Evolutionary conservation across 1,140 invertebrate species (phyloP).

Genomic region (Pachyrhynchus sulphureomaculatus): DNA sequence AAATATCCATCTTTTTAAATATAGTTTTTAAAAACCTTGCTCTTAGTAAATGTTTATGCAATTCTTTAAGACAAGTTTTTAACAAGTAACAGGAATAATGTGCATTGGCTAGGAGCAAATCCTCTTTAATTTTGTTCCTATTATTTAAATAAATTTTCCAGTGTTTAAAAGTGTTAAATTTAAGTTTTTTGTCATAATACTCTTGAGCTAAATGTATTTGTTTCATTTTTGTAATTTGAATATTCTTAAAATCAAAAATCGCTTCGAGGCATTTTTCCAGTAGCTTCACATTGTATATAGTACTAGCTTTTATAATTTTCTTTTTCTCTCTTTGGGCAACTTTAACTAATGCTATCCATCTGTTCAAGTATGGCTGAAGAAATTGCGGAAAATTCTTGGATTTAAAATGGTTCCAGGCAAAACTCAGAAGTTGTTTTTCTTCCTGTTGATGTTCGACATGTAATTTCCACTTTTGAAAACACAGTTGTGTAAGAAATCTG

Average conservation of each 20-base stretch:
- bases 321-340: background rate
- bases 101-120: constrained; percentile 4
- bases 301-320: background rate
- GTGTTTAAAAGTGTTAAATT: constrained; percentile 21
- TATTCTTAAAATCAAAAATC: background rate
- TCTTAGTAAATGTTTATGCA: background rate
- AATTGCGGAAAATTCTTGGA: constrained; percentile 3
- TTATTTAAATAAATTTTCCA: constrained; percentile 19
- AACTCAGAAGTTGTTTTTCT: background rate
- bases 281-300: background rate
- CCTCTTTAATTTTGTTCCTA: constrained; percentile 8
- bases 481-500: background rate
- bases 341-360: background rate
- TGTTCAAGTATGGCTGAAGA: background rate
- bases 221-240: background rate
- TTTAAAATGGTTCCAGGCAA: constrained; percentile 14
- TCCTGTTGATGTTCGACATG: background rate
- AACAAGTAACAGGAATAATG: constrained; percentile 9
- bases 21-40: background rate
- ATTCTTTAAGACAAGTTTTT: constrained; percentile 1
- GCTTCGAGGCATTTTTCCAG: background rate
- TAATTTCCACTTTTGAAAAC: constrained; percentile 15
- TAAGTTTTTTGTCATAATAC: constrained; percentile 26
- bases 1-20: background rate
- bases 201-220: background rate